These are phyloP conservation scores for Dasyornis broadbenti DNA, from an alignment of 2,113 vertebrate species.

Conservation along the genomic window DNA sequence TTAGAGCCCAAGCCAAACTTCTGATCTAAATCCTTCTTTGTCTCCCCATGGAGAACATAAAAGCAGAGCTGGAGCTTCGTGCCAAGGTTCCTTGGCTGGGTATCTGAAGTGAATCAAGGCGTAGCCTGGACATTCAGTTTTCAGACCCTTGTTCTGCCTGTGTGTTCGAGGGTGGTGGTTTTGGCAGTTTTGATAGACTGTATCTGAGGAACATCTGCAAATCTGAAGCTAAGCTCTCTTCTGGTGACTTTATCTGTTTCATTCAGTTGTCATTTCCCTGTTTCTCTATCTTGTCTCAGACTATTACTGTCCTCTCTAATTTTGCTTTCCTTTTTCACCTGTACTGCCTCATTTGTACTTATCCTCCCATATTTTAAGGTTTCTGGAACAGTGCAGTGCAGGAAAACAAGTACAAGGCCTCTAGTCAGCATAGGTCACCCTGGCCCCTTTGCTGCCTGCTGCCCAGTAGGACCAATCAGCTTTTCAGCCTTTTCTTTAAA, in stretches of 20 bases:
- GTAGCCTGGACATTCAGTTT: background rate
- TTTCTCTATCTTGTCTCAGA: background rate
- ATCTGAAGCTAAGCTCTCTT: background rate
- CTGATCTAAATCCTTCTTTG: background rate
- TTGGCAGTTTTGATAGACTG: background rate
- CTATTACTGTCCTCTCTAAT: background rate
- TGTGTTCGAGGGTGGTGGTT: background rate
- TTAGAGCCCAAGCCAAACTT: background rate
- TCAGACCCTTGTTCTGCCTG: background rate
- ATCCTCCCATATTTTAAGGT: background rate
- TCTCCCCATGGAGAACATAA: background rate
- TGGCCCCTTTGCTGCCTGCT: background rate
- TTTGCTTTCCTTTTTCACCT: background rate
- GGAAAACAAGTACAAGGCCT: background rate
- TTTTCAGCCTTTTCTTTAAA: background rate
- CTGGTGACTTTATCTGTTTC: background rate
- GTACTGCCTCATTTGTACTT: background rate
- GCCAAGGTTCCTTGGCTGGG: fast-evolving
- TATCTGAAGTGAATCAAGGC: background rate
- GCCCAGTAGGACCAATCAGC: background rate
- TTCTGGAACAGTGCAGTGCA: background rate
- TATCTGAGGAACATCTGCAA: background rate
- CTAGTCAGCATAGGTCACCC: background rate
- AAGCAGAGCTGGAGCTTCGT: background rate
- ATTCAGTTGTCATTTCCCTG: background rate